These are phyloP conservation scores for Lichenostomus cassidix DNA, from an alignment of 2,113 vertebrate species.

Conservation along the genomic window DNA sequence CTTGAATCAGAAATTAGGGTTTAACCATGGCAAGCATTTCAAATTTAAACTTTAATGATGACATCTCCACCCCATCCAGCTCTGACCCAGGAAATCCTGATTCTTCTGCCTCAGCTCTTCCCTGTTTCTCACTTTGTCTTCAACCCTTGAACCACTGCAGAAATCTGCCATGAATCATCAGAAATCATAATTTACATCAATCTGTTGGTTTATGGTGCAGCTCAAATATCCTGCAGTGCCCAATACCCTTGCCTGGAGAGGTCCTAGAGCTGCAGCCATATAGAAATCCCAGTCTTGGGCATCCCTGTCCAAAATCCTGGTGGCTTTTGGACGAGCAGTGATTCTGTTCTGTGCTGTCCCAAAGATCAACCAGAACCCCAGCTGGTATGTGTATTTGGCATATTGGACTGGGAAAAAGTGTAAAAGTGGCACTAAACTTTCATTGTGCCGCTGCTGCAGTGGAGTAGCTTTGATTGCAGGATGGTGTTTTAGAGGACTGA, in stretches of 20 bases:
- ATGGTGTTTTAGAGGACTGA: background rate
- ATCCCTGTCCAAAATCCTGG: background rate
- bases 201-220: rapidly evolving
- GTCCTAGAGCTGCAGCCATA: background rate
- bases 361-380: background rate
- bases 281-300: background rate
- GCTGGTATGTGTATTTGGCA: no score
- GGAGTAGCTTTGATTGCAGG: background rate
- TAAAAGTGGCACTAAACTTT: background rate
- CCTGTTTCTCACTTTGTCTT: background rate
- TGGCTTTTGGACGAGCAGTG: background rate
- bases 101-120: background rate
- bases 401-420: background rate
- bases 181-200: background rate
- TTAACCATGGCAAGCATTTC: background rate
- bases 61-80: background rate
- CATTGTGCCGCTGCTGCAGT: background rate
- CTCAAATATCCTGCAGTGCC: background rate
- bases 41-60: background rate
- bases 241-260: background rate
- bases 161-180: background rate
- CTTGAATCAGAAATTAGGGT: background rate
- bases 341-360: background rate
- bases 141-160: background rate
- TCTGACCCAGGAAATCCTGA: background rate